These are phyloP conservation scores for Paramacrobiotus metropolitanus DNA, from an alignment of 1,140 invertebrate genomes.

Conservation along the genomic window DNA sequence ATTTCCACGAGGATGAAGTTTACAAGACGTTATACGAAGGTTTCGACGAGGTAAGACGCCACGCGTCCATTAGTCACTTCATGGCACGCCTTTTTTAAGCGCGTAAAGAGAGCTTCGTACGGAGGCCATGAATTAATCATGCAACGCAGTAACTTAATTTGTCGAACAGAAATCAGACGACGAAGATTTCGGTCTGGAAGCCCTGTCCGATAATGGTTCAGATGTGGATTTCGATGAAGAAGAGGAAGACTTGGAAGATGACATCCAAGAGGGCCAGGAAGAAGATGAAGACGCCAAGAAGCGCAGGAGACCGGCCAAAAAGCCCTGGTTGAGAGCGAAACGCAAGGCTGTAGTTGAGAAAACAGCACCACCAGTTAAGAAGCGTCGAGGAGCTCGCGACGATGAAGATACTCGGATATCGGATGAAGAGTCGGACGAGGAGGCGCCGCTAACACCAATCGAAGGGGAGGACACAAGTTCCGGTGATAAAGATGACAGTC, in stretches of 20 bases:
- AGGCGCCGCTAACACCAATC: neutral
- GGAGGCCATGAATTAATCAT: neutral
- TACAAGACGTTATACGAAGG: neutral
- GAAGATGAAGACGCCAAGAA: neutral
- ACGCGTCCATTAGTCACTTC: no score
- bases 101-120: no score
- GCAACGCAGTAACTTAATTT: neutral
- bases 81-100: no score
- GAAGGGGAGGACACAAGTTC: no score
- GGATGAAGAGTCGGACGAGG: neutral
- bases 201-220: neutral
- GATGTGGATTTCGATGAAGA: neutral
- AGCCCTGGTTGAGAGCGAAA: neutral
- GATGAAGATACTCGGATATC: conserved; percentile 4
- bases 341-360: conserved; percentile 4
- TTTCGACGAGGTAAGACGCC: neutral
- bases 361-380: neutral
- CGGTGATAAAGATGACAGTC: conserved; percentile 4
- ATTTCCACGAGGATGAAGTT: conserved; percentile 1
- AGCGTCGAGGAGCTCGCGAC: neutral
- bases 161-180: neutral
- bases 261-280: neutral
- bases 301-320: neutral
- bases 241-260: neutral
- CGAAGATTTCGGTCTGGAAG: neutral